Evolutionary conservation across 2,113 vertebrate genomes (phyloP), one percentile per base, ranked within the genome.

Genomic region (Ailuropoda melanoleuca): DNA sequence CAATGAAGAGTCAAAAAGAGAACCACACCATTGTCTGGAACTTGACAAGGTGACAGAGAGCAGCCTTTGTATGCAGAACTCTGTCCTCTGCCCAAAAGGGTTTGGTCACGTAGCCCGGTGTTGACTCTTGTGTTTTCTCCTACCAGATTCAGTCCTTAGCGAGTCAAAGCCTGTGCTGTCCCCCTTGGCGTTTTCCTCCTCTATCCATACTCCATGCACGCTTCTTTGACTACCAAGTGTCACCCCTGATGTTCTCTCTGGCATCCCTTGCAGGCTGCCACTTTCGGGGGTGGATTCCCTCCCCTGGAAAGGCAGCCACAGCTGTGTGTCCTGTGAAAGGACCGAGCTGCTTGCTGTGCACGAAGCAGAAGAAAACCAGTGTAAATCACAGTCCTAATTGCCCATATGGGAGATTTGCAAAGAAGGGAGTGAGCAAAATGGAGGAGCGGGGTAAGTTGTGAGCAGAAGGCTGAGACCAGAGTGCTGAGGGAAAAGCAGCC

Each of bases 171-270:
- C 31, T 56, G 29, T 7, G 64, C 2, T 26, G 31, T 53, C 31
- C 29, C 4, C 46, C 60, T 56, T 58, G 29, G 92, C 10, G 4
- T 43, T 37, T 23, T 19, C 60, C 37, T 4, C 37, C 6, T 8
- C 31, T 8, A 9, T 6, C 50, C 66, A n/a, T 17, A 50, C 2
- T 6, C 55, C 23, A 31, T 0, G 17, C 89, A 92, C 0, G 1
- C 80, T 90, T 58, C 74, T 82, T 70, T 96, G 80, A 60, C 46
- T 29, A 4, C 6, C 8, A 93, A 85, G 87, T 19, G 2, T 68
- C 21, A 31, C 83, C 81, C 37, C 55, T 29, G 86, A 50, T 77
- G 55, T 46, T 85, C 19, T 39, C 37, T 43, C 56, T 18, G 80
- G 72, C 90, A 87, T 39, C 23, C 26, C 55, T 23, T 1, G 2